Percentiles rank a stretch among this genome's conserved stretches.
Conservation (phyloP, 1,140 invertebrate genomes). For the Bicyclus anynana region DNA sequence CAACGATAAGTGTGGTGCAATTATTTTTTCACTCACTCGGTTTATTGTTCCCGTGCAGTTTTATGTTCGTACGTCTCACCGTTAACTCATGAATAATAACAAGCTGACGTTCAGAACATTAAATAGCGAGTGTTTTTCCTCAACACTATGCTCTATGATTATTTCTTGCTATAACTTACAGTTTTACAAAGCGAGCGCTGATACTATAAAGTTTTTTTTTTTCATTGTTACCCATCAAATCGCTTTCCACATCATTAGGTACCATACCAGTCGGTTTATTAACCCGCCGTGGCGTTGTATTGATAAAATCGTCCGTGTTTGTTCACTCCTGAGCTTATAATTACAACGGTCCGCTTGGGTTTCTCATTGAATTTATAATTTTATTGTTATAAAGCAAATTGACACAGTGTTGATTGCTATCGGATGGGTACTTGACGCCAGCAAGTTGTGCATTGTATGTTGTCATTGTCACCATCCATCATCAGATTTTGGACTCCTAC, state of each 20-base stretch:
- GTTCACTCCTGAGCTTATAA: conserved; percentile 5
- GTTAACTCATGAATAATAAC: conserved; percentile 71
- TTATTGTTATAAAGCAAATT: conserved; percentile 23
- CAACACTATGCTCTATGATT: conserved; percentile 45
- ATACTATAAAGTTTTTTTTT: conserved; percentile 50
- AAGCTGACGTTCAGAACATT: conserved; percentile 45
- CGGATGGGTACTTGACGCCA: background rate
- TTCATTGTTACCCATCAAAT: conserved; percentile 38
- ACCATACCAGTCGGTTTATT: conserved; percentile 27
- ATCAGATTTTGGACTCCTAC: too few relatives aligned
- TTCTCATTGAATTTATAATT: conserved; percentile 25
- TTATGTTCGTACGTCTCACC: conserved; percentile 41
- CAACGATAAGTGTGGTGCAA: conserved; percentile 22
- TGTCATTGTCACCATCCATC: too few relatives aligned
- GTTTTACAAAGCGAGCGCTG: conserved; percentile 58
- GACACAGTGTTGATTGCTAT: conserved; percentile 2
- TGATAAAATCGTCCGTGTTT: conserved; percentile 12
- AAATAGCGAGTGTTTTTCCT: conserved; percentile 59
- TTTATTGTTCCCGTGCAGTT: conserved; percentile 33
- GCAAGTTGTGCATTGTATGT: too few relatives aligned
- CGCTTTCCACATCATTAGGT: conserved; percentile 60
- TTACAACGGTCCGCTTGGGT: conserved; percentile 19
- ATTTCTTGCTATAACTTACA: conserved; percentile 60
- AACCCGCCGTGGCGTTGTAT: conserved; percentile 9
- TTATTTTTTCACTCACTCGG: conserved; percentile 21